A percentile compares a stretch with the other conserved stretches of the same genome.
Conservation (phyloP, 2,888 invertebrate species). For the Leptinotarsa haldemani region DNA sequence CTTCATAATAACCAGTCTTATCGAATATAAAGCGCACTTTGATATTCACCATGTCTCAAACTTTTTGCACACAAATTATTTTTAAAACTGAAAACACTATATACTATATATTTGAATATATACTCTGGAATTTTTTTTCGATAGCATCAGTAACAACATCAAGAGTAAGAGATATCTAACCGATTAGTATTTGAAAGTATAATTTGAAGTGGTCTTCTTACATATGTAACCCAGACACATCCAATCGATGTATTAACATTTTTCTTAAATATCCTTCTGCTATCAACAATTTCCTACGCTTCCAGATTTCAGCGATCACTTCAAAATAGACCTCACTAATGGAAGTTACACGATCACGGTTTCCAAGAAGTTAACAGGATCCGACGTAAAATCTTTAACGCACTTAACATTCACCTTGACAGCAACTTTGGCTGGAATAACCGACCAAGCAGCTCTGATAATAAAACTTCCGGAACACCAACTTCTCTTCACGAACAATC, state of each 20-base stretch:
- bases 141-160: too few relatives aligned
- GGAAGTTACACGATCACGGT: slow-evolving; percentile 36
- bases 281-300: slow-evolving; percentile 19
- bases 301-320: slow-evolving; percentile 43
- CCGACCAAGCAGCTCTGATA: slow-evolving; percentile 37
- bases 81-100: too few relatives aligned
- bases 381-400: slow-evolving; percentile 37
- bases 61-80: too few relatives aligned
- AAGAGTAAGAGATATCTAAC: too few relatives aligned
- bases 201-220: too few relatives aligned
- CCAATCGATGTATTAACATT: background rate
- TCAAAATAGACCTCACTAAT: slow-evolving; percentile 27
- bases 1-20: too few relatives aligned
- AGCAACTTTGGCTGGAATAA: slow-evolving; percentile 35
- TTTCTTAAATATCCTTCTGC: background rate
- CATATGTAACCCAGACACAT: too few relatives aligned
- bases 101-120: too few relatives aligned
- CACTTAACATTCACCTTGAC: slow-evolving; percentile 42
- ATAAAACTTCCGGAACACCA: slow-evolving; percentile 38
- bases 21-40: too few relatives aligned
- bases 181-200: too few relatives aligned
- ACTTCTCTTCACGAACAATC: slow-evolving; percentile 33
- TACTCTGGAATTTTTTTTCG: too few relatives aligned
- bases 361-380: slow-evolving; percentile 25
- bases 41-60: too few relatives aligned